Conservation (phyloP, 2,797 vertebrate species). For the Dromococcyx pavoninus region DNA sequence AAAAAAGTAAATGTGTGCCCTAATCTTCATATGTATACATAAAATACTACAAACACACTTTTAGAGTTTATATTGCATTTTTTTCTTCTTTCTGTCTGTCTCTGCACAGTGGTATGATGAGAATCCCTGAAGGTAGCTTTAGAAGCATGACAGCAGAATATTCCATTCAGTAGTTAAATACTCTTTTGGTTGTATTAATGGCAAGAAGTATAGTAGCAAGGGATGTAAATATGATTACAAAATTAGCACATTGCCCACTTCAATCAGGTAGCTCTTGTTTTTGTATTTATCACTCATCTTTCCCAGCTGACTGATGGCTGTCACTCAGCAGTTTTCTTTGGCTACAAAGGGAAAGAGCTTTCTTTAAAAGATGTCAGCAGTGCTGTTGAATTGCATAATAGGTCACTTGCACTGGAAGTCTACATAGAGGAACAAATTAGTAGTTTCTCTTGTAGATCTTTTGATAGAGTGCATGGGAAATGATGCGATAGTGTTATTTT, state of each 20-base stretch:
- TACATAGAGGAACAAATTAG: background rate
- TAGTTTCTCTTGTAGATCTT: conserved; percentile 12
- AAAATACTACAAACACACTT: background rate
- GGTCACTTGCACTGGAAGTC: background rate
- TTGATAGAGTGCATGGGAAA: background rate
- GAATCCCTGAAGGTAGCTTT: conserved; percentile 45
- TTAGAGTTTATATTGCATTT: background rate
- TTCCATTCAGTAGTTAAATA: background rate
- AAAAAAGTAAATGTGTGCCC: background rate
- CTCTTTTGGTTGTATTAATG: background rate
- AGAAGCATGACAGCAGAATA: background rate
- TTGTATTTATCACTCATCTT: background rate
- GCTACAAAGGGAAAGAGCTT: background rate
- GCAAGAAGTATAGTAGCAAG: background rate
- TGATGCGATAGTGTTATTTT: background rate
- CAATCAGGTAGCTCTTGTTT: conserved; percentile 8
- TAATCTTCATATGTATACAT: background rate
- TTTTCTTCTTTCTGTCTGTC: conserved; percentile 3
- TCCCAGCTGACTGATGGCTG: conserved; percentile 35
- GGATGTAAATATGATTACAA: background rate
- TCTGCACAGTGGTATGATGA: background rate
- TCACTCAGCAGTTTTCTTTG: conserved; percentile 23
- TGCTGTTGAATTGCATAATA: background rate
- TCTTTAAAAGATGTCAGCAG: conserved; percentile 10
- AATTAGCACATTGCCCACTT: conserved; percentile 18